Evolutionary conservation across 2,797 vertebrate species (phyloP).

Genomic region (Ficedula albicollis): DNA sequence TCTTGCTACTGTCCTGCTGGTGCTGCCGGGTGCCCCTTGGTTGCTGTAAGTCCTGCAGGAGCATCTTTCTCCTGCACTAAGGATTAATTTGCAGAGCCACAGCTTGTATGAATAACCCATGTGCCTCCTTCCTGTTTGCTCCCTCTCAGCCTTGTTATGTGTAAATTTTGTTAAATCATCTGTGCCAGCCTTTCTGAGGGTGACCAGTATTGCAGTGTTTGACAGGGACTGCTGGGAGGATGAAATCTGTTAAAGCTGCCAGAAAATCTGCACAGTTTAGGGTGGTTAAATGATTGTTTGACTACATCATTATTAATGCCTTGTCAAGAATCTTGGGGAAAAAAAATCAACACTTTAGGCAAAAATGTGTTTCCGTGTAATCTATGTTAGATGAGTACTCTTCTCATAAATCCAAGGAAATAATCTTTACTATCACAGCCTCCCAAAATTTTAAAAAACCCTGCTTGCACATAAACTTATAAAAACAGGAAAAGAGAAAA

Average conservation of each 20-base stretch:
- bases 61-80: neutral
- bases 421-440: rapidly evolving
- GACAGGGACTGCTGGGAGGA: neutral
- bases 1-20: neutral
- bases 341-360: neutral
- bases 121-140: neutral
- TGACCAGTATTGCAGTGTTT: neutral
- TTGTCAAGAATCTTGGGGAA: neutral
- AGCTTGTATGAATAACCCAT: neutral
- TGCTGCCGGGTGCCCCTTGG: neutral
- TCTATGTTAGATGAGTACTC: neutral
- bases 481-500: neutral
- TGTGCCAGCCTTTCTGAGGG: neutral
- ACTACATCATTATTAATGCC: neutral
- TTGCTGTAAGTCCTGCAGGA: neutral
- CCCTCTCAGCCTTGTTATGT: neutral
- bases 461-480: neutral
- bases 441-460: neutral
- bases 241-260: neutral
- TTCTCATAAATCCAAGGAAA: neutral
- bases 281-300: neutral
- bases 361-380: neutral
- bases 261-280: neutral
- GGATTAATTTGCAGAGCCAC: neutral
- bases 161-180: neutral